Conservation (phyloP, 2,797 vertebrate species). For the Rhinichthys osculus region DNA sequence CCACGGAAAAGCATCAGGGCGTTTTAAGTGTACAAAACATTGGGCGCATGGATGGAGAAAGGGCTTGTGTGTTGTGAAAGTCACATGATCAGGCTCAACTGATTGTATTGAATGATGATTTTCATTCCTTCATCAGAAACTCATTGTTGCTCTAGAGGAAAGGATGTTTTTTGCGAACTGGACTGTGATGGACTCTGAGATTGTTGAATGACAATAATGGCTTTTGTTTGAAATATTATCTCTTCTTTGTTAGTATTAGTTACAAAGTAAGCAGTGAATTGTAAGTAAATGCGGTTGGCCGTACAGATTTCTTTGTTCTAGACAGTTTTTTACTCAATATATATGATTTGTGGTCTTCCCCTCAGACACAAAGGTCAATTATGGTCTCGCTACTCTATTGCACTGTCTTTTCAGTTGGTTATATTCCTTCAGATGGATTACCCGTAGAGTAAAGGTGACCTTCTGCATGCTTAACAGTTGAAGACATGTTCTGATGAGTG, state of each 20-base stretch:
- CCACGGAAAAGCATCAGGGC: background rate
- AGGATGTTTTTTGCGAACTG: background rate
- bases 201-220: background rate
- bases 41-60: background rate
- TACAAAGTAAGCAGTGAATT: background rate
- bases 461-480: conserved; percentile 52
- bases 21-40: conserved; percentile 4
- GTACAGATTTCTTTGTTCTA: background rate
- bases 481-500: conserved; percentile 55
- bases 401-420: background rate
- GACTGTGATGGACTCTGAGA: background rate
- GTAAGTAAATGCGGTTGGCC: background rate
- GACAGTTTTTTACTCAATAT: background rate
- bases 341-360: background rate
- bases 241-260: background rate
- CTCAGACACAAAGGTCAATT: conserved; percentile 5
- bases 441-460: conserved; percentile 46
- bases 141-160: background rate
- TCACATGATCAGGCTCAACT: background rate
- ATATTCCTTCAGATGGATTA: conserved; percentile 11
- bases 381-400: background rate
- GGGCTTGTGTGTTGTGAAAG: conserved; percentile 5
- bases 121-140: background rate
- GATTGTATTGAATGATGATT: background rate
- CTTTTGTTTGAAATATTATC: background rate